Conservation (phyloP, 1,140 invertebrate genomes). For the Macrostomum lignano region DNA sequence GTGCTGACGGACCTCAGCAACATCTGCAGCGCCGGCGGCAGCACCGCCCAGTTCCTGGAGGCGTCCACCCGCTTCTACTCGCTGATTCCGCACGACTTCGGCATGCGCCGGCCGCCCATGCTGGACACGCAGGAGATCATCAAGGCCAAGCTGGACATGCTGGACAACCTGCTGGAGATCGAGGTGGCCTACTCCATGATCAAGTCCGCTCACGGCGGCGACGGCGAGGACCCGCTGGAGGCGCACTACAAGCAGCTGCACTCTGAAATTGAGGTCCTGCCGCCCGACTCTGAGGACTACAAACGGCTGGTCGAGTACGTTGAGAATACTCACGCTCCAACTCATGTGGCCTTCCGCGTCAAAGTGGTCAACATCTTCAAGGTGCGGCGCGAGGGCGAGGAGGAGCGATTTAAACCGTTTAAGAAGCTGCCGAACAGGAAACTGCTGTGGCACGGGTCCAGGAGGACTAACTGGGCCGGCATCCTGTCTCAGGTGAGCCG, state of each 20-base stretch:
- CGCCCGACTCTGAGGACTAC: conserved; percentile 43
- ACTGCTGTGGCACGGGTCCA: conserved; percentile 79
- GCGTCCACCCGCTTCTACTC: conserved; percentile 72
- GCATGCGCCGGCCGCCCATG: conserved; percentile 47
- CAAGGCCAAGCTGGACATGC: conserved; percentile 56
- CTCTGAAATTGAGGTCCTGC: conserved; percentile 42
- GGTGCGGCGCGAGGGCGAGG: conserved; percentile 9
- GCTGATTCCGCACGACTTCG: conserved; percentile 72
- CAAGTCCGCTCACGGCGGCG: conserved; percentile 28
- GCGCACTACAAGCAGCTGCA: conserved; percentile 63
- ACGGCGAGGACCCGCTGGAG: conserved; percentile 41
- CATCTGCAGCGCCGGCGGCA: too few species aligned
- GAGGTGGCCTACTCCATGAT: conserved; percentile 70
- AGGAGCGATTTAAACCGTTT: conserved; percentile 14
- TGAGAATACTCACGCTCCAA: conserved; percentile 12
- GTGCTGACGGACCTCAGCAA: too few species aligned
- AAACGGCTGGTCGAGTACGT: conserved; percentile 20
- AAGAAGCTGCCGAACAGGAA: conserved; percentile 38
- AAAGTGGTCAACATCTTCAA: conserved; percentile 17
- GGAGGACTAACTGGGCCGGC: conserved; percentile 68
- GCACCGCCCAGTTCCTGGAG: conserved; percentile 52
- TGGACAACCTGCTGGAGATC: conserved; percentile 66
- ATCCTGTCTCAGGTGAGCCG: conserved; percentile 80
- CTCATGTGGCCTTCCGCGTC: conserved; percentile 18
- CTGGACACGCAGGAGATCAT: conserved; percentile 46